A percentile compares a stretch with the other conserved stretches of the same genome.
These are phyloP conservation scores for Sphaerophoria taeniata DNA, from an alignment of 2,888 invertebrate genomes.

Conservation along the genomic window DNA sequence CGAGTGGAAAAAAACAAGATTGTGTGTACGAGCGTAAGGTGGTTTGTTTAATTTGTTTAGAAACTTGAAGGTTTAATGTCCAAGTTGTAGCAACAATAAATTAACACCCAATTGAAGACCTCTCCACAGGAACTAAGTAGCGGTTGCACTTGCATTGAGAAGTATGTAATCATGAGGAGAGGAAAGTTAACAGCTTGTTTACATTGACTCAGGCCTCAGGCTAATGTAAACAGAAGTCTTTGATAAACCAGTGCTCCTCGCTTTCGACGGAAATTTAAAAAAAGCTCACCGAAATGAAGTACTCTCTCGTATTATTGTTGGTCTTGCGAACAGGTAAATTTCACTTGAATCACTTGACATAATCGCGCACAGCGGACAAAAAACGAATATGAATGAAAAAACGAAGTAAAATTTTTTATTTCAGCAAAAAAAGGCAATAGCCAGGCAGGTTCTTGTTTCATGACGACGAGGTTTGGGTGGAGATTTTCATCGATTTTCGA, in stretches of 20 bases:
- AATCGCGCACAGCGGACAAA: constrained; percentile 7
- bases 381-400: constrained; percentile 33
- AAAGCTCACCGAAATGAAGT: constrained; percentile 1
- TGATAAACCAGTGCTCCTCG: constrained; percentile 18
- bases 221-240: constrained; percentile 24
- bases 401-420: constrained; percentile 18
- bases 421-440: constrained; percentile 35
- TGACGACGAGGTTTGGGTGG: constrained; percentile 31
- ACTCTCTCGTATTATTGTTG: neutral
- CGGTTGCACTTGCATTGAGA: no score
- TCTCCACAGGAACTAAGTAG: no score
- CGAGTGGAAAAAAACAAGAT: constrained; percentile 31
- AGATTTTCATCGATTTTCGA: constrained; percentile 13
- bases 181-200: constrained; percentile 33
- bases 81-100: no score
- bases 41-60: constrained; percentile 6
- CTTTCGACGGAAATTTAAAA: neutral
- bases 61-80: neutral
- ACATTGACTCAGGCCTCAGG: neutral
- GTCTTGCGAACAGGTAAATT: constrained; percentile 33
- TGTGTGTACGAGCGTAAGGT: neutral
- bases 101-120: no score
- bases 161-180: neutral
- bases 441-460: constrained; percentile 3
- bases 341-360: constrained; percentile 68